phyloP scores from a whole-genome alignment of 1,140 invertebrate species.

The Acromyrmex charruanus region DNA sequence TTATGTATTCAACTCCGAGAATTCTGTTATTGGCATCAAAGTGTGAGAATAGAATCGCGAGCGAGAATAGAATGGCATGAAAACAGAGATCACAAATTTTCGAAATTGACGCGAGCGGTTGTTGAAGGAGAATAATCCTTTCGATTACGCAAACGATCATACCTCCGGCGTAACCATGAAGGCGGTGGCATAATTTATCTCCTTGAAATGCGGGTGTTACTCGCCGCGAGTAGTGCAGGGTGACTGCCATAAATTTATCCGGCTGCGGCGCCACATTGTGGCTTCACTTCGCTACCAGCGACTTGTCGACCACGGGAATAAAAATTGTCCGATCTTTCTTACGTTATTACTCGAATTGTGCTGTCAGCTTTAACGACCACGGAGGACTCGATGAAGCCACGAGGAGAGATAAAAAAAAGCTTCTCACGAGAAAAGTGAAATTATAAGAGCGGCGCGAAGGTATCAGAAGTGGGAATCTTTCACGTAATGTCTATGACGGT shows the following conservation, averaged over 20 bases:
- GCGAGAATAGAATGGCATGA: neutral
- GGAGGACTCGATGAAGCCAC: slow-evolving; percentile 36
- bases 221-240: slow-evolving; percentile 24
- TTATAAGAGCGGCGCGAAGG: neutral
- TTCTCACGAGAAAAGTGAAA: slow-evolving; percentile 6
- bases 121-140: slow-evolving; percentile 26
- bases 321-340: slow-evolving; percentile 62
- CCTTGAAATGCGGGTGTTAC: slow-evolving; percentile 30
- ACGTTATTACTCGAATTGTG: slow-evolving; percentile 62
- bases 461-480: slow-evolving; percentile 37
- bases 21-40: neutral
- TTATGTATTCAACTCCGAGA: slow-evolving; percentile 19
- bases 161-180: neutral
- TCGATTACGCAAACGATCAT: slow-evolving; percentile 55
- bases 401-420: slow-evolving; percentile 56
- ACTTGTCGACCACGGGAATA: slow-evolving; percentile 38
- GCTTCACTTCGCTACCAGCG: slow-evolving; percentile 10
- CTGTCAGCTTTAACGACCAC: slow-evolving; percentile 71
- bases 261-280: neutral
- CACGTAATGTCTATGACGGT: slow-evolving; percentile 7
- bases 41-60: neutral
- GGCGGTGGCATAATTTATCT: slow-evolving; percentile 48
- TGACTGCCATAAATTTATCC: slow-evolving; percentile 58
- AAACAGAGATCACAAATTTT: slow-evolving; percentile 10
- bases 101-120: slow-evolving; percentile 24